Evolutionary conservation across 2,797 vertebrate genomes (phyloP).

Genomic region (Oreochromis grahami): DNA sequence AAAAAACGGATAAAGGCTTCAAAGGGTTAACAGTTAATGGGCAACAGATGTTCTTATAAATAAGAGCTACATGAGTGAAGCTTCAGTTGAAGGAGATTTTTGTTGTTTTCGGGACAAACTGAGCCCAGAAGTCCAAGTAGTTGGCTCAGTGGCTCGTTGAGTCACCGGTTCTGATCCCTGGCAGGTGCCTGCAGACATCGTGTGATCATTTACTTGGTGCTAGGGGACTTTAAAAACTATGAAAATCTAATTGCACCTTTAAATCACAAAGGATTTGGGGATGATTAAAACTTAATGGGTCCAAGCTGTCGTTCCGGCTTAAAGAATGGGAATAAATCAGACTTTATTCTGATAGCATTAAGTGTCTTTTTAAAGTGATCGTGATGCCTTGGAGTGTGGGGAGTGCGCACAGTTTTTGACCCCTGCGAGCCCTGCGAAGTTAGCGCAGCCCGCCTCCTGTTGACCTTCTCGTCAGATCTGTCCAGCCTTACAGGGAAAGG

Average conservation of each 20-base stretch:
- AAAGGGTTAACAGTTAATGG: background rate
- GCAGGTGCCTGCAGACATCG: background rate
- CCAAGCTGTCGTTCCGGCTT: background rate
- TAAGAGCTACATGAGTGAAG: background rate
- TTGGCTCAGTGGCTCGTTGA: background rate
- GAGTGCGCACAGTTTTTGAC: slow-evolving; percentile 4
- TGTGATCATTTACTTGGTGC: background rate
- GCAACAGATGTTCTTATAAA: background rate
- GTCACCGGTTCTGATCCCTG: background rate
- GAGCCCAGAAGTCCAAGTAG: background rate
- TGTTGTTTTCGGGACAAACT: background rate
- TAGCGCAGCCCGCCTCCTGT: slow-evolving; percentile 22
- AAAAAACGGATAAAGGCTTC: background rate
- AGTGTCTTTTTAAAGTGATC: background rate
- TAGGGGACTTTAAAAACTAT: background rate
- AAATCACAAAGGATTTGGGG: background rate
- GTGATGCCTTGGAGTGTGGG: background rate
- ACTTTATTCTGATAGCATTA: background rate
- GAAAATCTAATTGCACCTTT: background rate
- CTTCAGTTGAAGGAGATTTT: background rate
- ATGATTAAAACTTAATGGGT: background rate
- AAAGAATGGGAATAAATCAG: background rate
- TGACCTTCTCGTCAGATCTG: background rate
- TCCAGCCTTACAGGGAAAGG: slow-evolving; percentile 32
- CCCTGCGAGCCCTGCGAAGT: background rate